A percentile compares a stretch with the other conserved stretches of the same genome.
These are phyloP conservation scores for Orchesella flavescens DNA, from an alignment of 2,888 invertebrate genomes.

Conservation along the genomic window DNA sequence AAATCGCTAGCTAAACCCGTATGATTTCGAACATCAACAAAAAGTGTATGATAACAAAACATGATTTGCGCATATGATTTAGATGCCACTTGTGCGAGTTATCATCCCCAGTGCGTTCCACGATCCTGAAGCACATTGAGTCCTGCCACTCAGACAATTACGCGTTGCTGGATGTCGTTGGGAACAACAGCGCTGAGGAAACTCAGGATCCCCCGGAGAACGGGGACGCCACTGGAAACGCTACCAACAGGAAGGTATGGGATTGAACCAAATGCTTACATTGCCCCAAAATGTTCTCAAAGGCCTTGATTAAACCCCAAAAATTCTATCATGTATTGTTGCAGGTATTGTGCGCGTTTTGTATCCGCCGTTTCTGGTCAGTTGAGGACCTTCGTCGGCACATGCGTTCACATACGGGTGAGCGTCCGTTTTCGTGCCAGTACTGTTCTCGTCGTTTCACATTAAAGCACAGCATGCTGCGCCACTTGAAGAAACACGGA, in stretches of 20 bases:
- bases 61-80: slow-evolving; percentile 77
- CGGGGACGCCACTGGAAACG: slow-evolving; percentile 5
- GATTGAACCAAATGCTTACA: not conserved
- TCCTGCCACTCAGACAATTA: slow-evolving; percentile 65
- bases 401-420: slow-evolving; percentile 91
- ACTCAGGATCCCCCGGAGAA: slow-evolving; percentile 72
- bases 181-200: slow-evolving; percentile 78
- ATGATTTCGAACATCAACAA: slow-evolving; percentile 60
- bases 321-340: no score
- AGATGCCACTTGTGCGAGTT: slow-evolving; percentile 94
- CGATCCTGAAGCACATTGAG: slow-evolving; percentile 68
- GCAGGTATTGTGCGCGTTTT: slow-evolving; percentile 92
- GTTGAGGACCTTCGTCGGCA: slow-evolving; percentile 93
- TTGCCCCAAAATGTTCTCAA: no score
- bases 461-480: slow-evolving; percentile 92
- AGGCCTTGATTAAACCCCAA: no score
- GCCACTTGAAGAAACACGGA: slow-evolving; percentile 90
- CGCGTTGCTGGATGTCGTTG: slow-evolving; percentile 70
- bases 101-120: slow-evolving; percentile 3
- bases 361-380: slow-evolving; percentile 94
- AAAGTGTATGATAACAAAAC: not conserved
- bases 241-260: slow-evolving; percentile 67
- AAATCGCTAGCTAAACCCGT: slow-evolving; percentile 11
- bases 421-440: slow-evolving; percentile 89
- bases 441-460: slow-evolving; percentile 91